Conservation (phyloP, 2,797 vertebrate species). For the Varecia variegata region DNA sequence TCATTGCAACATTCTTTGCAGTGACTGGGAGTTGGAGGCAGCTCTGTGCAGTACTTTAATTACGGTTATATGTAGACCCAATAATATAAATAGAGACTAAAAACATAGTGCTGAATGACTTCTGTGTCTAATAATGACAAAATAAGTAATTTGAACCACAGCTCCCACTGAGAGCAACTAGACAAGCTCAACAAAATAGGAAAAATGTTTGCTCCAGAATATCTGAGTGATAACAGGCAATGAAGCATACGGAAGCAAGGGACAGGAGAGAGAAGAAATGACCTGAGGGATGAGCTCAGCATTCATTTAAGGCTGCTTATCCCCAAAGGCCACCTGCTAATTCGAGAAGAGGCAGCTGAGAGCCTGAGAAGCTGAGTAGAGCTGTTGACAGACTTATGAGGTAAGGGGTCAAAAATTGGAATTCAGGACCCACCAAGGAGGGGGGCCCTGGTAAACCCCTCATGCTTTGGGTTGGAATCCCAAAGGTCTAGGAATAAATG, state of each 20-base stretch:
- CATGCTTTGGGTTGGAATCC: not conserved
- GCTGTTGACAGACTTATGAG: not conserved
- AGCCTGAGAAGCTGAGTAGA: not conserved
- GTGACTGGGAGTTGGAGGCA: not conserved
- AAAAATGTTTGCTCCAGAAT: not conserved
- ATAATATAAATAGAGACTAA: not conserved
- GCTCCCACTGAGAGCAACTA: not conserved
- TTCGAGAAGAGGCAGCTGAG: not conserved
- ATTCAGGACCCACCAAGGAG: not conserved
- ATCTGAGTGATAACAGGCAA: not conserved
- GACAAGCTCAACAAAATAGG: not conserved
- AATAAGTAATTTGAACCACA: not conserved
- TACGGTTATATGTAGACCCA: not conserved
- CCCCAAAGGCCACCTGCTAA: not conserved
- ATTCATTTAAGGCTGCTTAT: not conserved
- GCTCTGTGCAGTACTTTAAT: not conserved
- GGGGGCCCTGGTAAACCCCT: not conserved
- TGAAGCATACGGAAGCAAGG: not conserved
- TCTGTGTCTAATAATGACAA: not conserved
- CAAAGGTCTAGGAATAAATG: not conserved
- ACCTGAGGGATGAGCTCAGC: not conserved
- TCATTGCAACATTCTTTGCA: not conserved
- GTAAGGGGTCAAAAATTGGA: not conserved
- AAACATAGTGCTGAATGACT: not conserved
- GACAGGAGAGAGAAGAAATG: not conserved